These are phyloP conservation scores for Zygothrica quintamaculata DNA, from an alignment of 2,888 invertebrate species.

Conservation along the genomic window DNA sequence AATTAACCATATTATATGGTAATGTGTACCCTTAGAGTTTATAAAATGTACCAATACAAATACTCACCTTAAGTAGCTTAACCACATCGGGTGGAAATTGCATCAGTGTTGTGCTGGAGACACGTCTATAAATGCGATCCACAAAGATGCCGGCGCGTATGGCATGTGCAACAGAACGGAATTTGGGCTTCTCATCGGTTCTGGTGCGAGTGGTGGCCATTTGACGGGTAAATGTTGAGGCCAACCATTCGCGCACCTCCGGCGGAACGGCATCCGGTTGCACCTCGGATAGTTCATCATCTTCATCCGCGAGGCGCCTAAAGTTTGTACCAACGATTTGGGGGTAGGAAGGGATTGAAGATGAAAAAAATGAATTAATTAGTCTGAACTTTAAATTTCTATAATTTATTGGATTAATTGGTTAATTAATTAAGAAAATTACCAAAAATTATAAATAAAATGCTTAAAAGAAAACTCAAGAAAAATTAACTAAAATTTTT, in stretches of 20 bases:
- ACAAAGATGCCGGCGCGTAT: slow-evolving; percentile 98
- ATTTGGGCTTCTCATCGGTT: slow-evolving; percentile 93
- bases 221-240: slow-evolving; percentile 97
- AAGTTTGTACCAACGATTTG: slow-evolving; percentile 23
- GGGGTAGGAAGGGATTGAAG: slow-evolving; percentile 8
- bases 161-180: slow-evolving; percentile 97
- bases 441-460: slow-evolving; percentile 36
- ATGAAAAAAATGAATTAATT: slow-evolving; percentile 42
- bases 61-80: slow-evolving; percentile 91
- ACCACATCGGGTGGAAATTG: slow-evolving; percentile 95
- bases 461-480: slow-evolving; percentile 5
- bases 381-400: slow-evolving; percentile 29
- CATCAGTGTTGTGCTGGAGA: slow-evolving; percentile 91
- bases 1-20: too few relatives aligned
- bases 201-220: slow-evolving; percentile 91
- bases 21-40: too few relatives aligned
- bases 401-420: slow-evolving; percentile 47
- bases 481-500: slow-evolving; percentile 5
- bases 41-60: too few relatives aligned
- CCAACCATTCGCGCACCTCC: slow-evolving; percentile 98
- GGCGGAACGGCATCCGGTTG: slow-evolving; percentile 98
- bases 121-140: slow-evolving; percentile 95
- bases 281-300: slow-evolving; percentile 97
- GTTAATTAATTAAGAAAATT: slow-evolving; percentile 49
- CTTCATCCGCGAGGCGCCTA: slow-evolving; percentile 94